phyloP scores from a whole-genome alignment of 2,888 invertebrate species.

The Pseudanteris insignis region DNA sequence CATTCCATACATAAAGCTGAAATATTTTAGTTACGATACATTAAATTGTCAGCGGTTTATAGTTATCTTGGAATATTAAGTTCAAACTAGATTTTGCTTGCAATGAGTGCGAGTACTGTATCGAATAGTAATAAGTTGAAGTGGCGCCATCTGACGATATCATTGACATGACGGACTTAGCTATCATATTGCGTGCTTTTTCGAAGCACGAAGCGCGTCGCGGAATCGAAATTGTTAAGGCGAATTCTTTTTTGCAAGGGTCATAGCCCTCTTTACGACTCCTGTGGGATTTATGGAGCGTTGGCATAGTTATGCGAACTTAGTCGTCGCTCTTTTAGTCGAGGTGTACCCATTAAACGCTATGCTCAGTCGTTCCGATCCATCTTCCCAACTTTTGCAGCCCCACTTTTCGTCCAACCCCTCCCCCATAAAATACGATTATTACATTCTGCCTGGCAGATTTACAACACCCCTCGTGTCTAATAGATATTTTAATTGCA shows the following conservation, averaged over 20 bases:
- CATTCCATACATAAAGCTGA: too few relatives aligned
- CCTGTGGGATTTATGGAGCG: conserved; percentile 37
- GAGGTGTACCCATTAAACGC: conserved; percentile 40
- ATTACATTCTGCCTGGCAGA: conserved; percentile 44
- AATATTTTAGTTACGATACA: too few relatives aligned
- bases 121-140: conserved; percentile 3
- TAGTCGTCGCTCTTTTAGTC: conserved; percentile 30
- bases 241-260: conserved; percentile 35
- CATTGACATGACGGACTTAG: conserved; percentile 25
- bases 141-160: conserved; percentile 24
- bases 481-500: too few relatives aligned
- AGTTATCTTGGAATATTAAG: too few relatives aligned
- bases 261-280: conserved; percentile 42
- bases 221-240: conserved; percentile 35
- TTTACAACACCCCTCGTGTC: conserved; percentile 26
- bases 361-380: conserved; percentile 38
- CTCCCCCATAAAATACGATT: conserved; percentile 45
- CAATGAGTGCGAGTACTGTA: too few relatives aligned
- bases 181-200: conserved; percentile 7
- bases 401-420: too few relatives aligned
- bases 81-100: too few relatives aligned
- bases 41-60: too few relatives aligned
- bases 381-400: conserved; percentile 41
- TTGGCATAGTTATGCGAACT: conserved; percentile 39
- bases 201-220: conserved; percentile 4